These are phyloP conservation scores for Hypsibius dujardini DNA, from an alignment of 1,140 invertebrate genomes.

Conservation along the genomic window DNA sequence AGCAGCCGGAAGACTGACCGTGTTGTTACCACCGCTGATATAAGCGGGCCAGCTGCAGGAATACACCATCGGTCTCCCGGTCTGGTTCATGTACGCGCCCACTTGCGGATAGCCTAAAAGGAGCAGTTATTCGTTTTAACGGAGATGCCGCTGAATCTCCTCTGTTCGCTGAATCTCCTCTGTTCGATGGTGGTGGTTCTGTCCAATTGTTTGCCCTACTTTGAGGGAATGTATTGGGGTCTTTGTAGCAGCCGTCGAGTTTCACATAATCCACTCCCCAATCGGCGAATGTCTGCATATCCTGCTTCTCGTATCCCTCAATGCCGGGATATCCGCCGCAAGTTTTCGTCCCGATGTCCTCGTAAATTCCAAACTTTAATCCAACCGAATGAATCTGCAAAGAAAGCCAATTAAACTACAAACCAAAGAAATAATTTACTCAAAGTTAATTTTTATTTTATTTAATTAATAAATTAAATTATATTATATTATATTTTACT, in stretches of 20 bases:
- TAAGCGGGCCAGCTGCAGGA: constrained; percentile 95
- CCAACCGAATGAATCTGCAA: constrained; percentile 70
- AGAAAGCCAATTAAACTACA: too few relatives aligned
- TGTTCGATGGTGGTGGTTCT: background rate
- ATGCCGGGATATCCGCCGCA: constrained; percentile 82
- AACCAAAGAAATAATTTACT: too few relatives aligned
- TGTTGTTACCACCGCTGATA: constrained; percentile 64
- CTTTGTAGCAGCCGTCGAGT: constrained; percentile 79
- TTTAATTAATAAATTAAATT: too few relatives aligned
- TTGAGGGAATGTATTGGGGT: constrained; percentile 58
- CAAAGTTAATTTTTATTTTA: too few relatives aligned
- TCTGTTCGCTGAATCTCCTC: background rate
- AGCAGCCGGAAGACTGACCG: too few relatives aligned
- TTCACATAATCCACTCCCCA: constrained; percentile 95
- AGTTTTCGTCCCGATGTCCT: constrained; percentile 84
- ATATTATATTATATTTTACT: too few relatives aligned
- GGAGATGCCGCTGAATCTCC: constrained; percentile 9
- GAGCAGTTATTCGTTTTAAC: constrained; percentile 1
- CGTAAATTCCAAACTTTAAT: constrained; percentile 89
- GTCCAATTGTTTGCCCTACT: constrained; percentile 34
- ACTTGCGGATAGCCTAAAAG: constrained; percentile 66
- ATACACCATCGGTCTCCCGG: constrained; percentile 79
- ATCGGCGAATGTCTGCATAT: constrained; percentile 77
- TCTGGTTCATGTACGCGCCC: constrained; percentile 61
- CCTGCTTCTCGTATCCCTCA: constrained; percentile 59